These are phyloP conservation scores for Nothura maculosa DNA, from an alignment of 2,797 vertebrate genomes.

Conservation along the genomic window DNA sequence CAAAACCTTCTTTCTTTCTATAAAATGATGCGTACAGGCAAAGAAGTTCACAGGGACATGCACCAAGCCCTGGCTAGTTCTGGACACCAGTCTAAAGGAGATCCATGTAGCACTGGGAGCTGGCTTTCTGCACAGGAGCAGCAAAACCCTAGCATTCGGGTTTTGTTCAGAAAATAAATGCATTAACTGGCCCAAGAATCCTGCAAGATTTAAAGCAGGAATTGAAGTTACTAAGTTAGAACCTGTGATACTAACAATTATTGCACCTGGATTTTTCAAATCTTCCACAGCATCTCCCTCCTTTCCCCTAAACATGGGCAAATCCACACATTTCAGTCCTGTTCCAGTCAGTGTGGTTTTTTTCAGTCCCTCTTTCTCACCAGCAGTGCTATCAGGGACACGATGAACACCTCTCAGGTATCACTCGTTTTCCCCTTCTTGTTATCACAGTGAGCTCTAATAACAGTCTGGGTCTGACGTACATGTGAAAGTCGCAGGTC, in stretches of 20 bases:
- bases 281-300: neutral
- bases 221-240: constrained; percentile 7
- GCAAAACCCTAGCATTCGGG: neutral
- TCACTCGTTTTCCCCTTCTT: constrained; percentile 49
- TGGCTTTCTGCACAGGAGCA: neutral
- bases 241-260: neutral
- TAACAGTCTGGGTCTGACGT: neutral
- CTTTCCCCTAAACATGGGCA: neutral
- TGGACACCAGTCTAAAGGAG: rapidly evolving
- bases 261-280: neutral
- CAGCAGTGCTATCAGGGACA: neutral
- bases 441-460: constrained; percentile 40
- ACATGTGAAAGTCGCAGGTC: neutral
- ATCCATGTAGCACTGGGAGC: neutral
- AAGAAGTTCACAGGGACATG: neutral
- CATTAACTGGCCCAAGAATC: neutral
- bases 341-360: neutral
- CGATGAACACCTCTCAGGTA: constrained; percentile 49
- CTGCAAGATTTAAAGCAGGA: neutral
- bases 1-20: neutral
- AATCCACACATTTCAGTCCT: constrained; percentile 18
- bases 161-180: constrained; percentile 15
- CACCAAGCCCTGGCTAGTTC: neutral
- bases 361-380: constrained; percentile 4
- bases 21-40: neutral